Evolutionary conservation across 1,140 invertebrate species (phyloP).

Genomic region (Meloidogyne exigua): DNA sequence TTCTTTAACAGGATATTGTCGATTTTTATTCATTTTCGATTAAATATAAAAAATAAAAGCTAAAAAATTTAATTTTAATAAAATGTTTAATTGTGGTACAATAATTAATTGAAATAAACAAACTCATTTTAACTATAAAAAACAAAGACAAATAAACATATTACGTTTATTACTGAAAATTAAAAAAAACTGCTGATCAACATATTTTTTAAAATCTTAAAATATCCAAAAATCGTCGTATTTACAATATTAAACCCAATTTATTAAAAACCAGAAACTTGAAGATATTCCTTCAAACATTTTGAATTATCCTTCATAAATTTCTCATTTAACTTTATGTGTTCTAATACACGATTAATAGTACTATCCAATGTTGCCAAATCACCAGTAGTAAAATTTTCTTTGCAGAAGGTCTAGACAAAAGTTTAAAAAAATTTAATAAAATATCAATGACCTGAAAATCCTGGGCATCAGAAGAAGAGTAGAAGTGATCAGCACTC

Average conservation of each 20-base stretch:
- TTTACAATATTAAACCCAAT: not conserved
- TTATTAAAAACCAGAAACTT: not conserved
- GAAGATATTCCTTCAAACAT: conserved; percentile 25
- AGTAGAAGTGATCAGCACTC: conserved; percentile 19
- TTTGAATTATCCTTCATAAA: conserved; percentile 33
- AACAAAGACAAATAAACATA: no score
- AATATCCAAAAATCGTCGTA: no score
- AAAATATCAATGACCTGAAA: conserved; percentile 14
- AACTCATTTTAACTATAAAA: no score
- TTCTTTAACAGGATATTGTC: not conserved
- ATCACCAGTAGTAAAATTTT: conserved; percentile 24
- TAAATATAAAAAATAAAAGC: not conserved
- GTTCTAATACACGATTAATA: conserved; percentile 28
- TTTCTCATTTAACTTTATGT: conserved; percentile 32
- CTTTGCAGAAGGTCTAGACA: conserved; percentile 30
- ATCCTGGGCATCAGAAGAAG: conserved; percentile 30
- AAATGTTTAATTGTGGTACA: no score
- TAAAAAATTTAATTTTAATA: no score
- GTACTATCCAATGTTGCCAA: conserved; percentile 32
- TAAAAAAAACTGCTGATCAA: no score
- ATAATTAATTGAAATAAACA: no score
- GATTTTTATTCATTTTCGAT: not conserved
- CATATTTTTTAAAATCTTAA: no score
- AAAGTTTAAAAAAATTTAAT: conserved; percentile 7
- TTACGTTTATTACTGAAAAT: no score